Evolutionary conservation across 2,888 invertebrate species (phyloP), one percentile per base, ranked within the genome.

Genomic region (Tinea pellionella): DNA sequence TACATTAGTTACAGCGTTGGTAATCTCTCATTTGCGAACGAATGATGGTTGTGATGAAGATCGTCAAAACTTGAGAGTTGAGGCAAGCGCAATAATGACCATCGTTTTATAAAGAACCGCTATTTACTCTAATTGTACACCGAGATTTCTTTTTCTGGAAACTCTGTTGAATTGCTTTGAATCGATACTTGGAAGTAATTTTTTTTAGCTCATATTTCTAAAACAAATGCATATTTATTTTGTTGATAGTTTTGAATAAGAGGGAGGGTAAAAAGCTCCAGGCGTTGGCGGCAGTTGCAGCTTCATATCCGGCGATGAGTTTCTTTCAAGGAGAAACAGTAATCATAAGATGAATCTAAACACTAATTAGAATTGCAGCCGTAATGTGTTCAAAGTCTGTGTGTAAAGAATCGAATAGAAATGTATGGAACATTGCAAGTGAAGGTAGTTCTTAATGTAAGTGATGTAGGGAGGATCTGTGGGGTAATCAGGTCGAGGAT

Each of bases 401-500:
- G n/a, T n/a, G n/a, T n/a, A 24, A 24, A 24, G 24, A 24, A 24
- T 24, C 24, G 24, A 37, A 37, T 6, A 37, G 37, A 12, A 9
- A 9, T 9, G 37, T 37, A 37, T 37, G 37, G 9, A 37, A 2
- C 37, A 37, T 37, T 37, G 30, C 30, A 30, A 7, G 30, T 30
- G 37, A 2, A 9, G 24, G 55, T n/a, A 24, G 55, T 55, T 55
- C 55, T 55, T 55, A 55, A 55, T 55, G 6, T 55, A 55, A 29
- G 24, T 55, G 6, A 55, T 19, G 18, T 55, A 24, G 9, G 32
- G 53, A 12, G n/a, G 19, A 53, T 24, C n/a, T 47, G 9, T 29
- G 30, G 19, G 9, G 30, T 56, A 56, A 56, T 56, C 56, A 56
- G 56, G 56, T 56, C 56, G 30, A 56, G 56, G 56, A 11, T 56